These are phyloP conservation scores for Hemicrepidius hirtus DNA, from an alignment of 2,888 invertebrate species.

Conservation along the genomic window DNA sequence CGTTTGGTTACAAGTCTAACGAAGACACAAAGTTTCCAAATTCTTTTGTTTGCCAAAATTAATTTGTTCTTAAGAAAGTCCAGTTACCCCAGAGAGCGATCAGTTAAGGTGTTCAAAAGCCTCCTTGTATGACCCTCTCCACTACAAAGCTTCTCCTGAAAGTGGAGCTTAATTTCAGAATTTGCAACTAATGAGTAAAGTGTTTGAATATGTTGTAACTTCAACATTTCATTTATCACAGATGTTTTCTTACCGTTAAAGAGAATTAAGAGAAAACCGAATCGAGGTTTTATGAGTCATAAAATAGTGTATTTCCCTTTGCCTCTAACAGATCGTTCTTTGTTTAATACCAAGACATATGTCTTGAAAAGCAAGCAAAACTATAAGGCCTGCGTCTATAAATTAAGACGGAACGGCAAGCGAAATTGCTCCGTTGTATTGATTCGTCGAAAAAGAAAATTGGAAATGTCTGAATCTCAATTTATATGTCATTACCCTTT, in stretches of 20 bases:
- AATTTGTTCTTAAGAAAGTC: too few relatives aligned
- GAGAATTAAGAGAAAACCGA: constrained; percentile 5
- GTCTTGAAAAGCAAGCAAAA: constrained; percentile 26
- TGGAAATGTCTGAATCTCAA: constrained; percentile 33
- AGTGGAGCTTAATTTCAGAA: too few relatives aligned
- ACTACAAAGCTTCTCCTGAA: too few relatives aligned
- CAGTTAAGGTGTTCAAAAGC: too few relatives aligned
- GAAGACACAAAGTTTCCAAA: too few relatives aligned
- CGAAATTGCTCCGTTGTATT: constrained; percentile 29
- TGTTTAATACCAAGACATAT: constrained; percentile 26
- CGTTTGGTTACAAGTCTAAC: too few relatives aligned
- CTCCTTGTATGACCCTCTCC: too few relatives aligned
- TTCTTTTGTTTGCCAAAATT: too few relatives aligned
- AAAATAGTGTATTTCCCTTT: constrained; percentile 14
- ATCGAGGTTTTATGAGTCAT: background rate
- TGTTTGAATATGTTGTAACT: background rate
- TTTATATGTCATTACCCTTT: constrained; percentile 38
- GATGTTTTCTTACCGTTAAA: constrained; percentile 1
- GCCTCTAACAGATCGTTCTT: constrained; percentile 5
- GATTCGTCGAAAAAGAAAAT: constrained; percentile 36
- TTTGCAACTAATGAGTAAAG: too few relatives aligned
- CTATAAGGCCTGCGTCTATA: constrained; percentile 32
- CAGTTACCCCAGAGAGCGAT: too few relatives aligned
- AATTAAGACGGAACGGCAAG: constrained; percentile 32
- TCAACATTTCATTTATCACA: constrained; percentile 1